phyloP scores from a whole-genome alignment of 2,888 invertebrate genomes.

The Tiphia femorata region DNA sequence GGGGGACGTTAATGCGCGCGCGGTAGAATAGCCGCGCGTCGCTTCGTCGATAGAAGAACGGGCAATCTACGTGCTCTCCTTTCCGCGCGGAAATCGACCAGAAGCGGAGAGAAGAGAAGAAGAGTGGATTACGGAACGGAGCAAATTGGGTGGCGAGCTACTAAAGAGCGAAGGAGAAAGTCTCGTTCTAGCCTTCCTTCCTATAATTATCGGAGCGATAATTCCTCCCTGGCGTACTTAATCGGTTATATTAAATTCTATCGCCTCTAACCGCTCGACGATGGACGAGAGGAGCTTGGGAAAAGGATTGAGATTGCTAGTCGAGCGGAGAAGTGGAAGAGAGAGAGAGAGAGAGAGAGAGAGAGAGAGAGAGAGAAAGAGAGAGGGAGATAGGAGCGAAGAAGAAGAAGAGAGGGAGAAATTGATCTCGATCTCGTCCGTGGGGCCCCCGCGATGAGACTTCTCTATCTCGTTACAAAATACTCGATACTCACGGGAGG shows the following conservation, averaged over 20 bases:
- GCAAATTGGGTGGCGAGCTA: no score
- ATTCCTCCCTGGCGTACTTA: background rate
- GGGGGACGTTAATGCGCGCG: no score
- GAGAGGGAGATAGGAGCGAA: no score
- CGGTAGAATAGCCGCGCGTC: no score
- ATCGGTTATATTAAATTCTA: background rate
- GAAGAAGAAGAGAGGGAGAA: slow-evolving; percentile 12
- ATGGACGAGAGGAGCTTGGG: background rate
- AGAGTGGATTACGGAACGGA: no score
- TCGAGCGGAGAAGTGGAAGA: background rate
- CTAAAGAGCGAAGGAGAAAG: no score
- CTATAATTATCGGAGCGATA: background rate
- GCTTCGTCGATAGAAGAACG: no score
- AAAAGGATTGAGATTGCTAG: background rate
- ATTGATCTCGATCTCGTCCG: slow-evolving; percentile 29
- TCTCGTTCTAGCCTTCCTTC: no score
- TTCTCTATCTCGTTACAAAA: slow-evolving; percentile 44
- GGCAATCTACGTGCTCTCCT: no score
- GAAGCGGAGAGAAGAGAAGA: no score
- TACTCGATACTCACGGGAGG: slow-evolving; percentile 61
- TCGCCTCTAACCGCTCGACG: background rate
- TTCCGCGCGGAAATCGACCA: no score
- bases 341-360: background rate
- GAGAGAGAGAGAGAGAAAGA: background rate
- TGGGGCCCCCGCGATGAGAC: slow-evolving; percentile 3